Evolutionary conservation across 2,113 vertebrate species (phyloP).

Genomic region (Oreochromis niloticus): DNA sequence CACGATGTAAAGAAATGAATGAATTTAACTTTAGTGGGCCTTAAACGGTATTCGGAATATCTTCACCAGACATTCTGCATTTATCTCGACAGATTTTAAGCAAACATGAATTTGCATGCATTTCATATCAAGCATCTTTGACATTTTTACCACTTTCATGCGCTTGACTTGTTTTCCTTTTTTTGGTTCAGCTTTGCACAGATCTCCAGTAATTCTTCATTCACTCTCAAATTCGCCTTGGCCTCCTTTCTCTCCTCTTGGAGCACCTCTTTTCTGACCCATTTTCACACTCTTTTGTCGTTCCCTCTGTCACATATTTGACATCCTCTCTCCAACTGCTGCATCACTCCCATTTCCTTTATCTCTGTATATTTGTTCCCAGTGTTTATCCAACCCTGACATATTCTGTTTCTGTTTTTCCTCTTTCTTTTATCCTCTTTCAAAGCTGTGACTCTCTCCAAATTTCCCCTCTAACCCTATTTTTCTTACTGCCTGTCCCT

Average conservation of each 20-base stretch:
- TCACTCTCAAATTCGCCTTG: neutral
- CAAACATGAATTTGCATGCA: neutral
- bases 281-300: slow-evolving; percentile 13
- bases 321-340: slow-evolving; percentile 9
- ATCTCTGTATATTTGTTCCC: neutral
- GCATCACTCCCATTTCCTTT: neutral
- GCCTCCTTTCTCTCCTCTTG: slow-evolving; percentile 1
- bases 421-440: neutral
- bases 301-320: slow-evolving; percentile 21
- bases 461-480: neutral
- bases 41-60: slow-evolving; percentile 9
- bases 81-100: slow-evolving; percentile 23
- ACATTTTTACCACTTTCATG: slow-evolving; percentile 12
- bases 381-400: slow-evolving; percentile 2
- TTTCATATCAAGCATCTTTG: slow-evolving; percentile 7
- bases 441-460: neutral
- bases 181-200: neutral
- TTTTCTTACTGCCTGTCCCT: neutral
- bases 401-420: neutral
- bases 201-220: slow-evolving; percentile 14
- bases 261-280: neutral
- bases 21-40: neutral
- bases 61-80: neutral
- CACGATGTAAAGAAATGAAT: neutral
- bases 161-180: neutral